These are phyloP conservation scores for Brachionus asplanchnoidis DNA, from an alignment of 1,140 invertebrate genomes.

Conservation along the genomic window DNA sequence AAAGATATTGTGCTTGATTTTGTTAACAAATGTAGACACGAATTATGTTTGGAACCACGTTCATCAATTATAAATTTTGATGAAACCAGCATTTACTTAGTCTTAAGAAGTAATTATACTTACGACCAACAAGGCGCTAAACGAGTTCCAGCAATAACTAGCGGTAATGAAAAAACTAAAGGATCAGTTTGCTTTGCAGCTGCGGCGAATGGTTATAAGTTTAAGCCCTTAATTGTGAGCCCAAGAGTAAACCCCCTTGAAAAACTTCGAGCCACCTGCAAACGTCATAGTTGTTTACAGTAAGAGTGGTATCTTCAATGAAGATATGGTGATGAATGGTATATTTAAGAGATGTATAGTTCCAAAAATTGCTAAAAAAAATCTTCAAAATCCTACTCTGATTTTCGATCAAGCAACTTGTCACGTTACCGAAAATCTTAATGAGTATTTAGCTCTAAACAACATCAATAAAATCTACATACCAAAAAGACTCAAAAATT, in stretches of 20 bases:
- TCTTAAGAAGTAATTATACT: not conserved
- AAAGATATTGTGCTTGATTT: slow-evolving; percentile 11
- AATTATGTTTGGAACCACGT: not conserved
- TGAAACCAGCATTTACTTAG: not conserved
- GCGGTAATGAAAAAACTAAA: not conserved
- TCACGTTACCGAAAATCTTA: not conserved
- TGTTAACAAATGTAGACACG: not conserved
- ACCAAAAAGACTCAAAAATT: too few species aligned
- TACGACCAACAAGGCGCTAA: not conserved
- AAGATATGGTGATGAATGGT: slow-evolving; percentile 7
- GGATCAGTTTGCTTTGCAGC: not conserved
- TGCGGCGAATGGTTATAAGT: not conserved
- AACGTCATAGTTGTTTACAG: not conserved
- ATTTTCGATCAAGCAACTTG: not conserved
- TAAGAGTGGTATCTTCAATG: not conserved
- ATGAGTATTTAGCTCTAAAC: too few species aligned
- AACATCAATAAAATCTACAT: too few species aligned
- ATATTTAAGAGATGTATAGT: slow-evolving; percentile 1
- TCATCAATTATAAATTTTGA: slow-evolving; percentile 13
- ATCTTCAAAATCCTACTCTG: not conserved
- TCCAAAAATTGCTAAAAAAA: not conserved
- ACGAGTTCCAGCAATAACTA: not conserved
- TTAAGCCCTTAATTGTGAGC: not conserved
- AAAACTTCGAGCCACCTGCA: not conserved
- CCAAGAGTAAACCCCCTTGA: not conserved